Evolutionary conservation across 2,888 invertebrate genomes (phyloP), one percentile per base, ranked within the genome.

Genomic region (Euplexia lucipara): DNA sequence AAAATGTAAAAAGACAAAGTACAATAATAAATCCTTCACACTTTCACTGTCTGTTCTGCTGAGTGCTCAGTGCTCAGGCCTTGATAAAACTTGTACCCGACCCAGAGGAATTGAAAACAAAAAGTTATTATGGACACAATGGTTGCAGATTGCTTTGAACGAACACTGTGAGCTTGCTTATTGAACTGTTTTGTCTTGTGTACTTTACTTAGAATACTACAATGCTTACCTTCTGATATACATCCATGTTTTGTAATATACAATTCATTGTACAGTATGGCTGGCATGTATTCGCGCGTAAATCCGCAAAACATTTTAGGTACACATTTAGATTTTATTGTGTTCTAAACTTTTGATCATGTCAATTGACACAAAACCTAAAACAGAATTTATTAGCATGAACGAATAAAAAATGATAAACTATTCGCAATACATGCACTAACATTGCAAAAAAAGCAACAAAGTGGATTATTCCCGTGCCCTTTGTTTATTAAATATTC

Each of bases 401-500:
- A 16, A 10, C 3, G n/a, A 26, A 60, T 22, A 39, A 18, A 54
- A 2, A 14, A 7, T 26, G n/a, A 34, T 22, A 18, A 44, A 52
- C 8, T 34, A n/a, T 41, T 16, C n/a, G 18, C 16, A 42, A 39
- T 66, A 42, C 30, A 53, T 30, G 20, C 44, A 32, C 26, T 57
- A 22, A 47, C 44, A 39, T 51, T 41, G 53, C 34, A 59, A 41
- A 35, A 48, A 35, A 49, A 37, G 20, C 18, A 57, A 48, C 42
- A 63, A 64, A 78, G 63, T 59, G 63, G 75, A 70, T 74, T 70
- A 80, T 61, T 63, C 48, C 8, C 39, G 20, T 62, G 53, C 85
- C 57, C 37, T 52, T 37, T 66, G 59, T 85, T 87, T 86, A 87
- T 89, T 86, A 81, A 82, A 83, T 87, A 87, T 86, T 84, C 78